phyloP scores from a whole-genome alignment of 2,888 invertebrate species.

The Philaethria dido region DNA sequence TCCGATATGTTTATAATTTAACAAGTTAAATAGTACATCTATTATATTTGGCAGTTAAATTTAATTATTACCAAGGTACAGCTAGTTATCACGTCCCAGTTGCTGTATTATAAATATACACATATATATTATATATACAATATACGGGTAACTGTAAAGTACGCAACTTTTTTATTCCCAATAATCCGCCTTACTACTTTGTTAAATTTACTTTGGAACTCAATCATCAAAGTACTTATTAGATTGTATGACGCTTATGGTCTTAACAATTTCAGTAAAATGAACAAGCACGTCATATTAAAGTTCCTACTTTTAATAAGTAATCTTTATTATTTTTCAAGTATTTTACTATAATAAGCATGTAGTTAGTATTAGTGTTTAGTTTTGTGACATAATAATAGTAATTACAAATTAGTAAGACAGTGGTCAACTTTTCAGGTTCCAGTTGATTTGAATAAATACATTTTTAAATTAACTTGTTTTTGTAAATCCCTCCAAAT shows the following conservation, averaged over 20 bases:
- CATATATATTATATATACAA: background rate
- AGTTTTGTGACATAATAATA: slow-evolving; percentile 46
- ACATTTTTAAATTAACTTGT: slow-evolving; percentile 24
- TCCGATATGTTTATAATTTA: background rate
- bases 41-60: background rate
- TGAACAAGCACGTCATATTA: slow-evolving; percentile 37
- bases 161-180: slow-evolving; percentile 27
- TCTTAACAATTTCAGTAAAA: slow-evolving; percentile 16
- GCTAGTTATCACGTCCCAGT: background rate
- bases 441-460: slow-evolving; percentile 37
- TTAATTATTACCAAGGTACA: background rate
- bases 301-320: slow-evolving; percentile 63
- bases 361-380: slow-evolving; percentile 40
- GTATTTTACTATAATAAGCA: slow-evolving; percentile 41
- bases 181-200: slow-evolving; percentile 27
- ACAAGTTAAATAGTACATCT: background rate
- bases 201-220: slow-evolving; percentile 11
- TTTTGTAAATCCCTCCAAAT: slow-evolving; percentile 11
- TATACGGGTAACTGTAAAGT: slow-evolving; percentile 12
- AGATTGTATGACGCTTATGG: slow-evolving; percentile 37
- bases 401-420: slow-evolving; percentile 30
- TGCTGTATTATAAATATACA: background rate
- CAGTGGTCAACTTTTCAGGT: slow-evolving; percentile 20
- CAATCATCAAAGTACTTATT: slow-evolving; percentile 46
- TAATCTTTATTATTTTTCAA: slow-evolving; percentile 51